Base-by-base conservation (phyloP, 92 coral and sea anemone genomes). In the Isaurus tuberculatus region DNA sequence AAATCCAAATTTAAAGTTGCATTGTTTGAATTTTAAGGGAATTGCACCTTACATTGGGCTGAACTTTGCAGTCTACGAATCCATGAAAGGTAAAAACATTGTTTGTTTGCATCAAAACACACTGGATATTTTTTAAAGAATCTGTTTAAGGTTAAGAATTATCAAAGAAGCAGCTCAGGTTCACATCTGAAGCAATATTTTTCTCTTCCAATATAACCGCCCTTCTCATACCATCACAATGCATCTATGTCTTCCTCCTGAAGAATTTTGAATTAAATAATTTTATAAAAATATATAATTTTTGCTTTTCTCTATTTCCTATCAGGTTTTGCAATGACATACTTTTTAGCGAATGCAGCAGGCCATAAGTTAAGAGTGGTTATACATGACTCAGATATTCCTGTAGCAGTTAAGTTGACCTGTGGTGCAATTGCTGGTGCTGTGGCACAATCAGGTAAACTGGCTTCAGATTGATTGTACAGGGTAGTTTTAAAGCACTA, bases 381-480 rank as follows among this genome's bases (percentile, higher is more conserved):
- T 15, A 88, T 88, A 9, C 95, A 89, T 61, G 92, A 92, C 69
- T 60, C 65, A 43, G 92, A 92, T 32, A 84, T 92, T 51, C 95
- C 95, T 46, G 89, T 92, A 20, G 73, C 84, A 34, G 85, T 85
- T 49, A 92, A 92, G 72, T 88, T 92, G 25, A 49, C 71, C 14
- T 92, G 95, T 86, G 95, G 95, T 1, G 90, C 95, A 16, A 84
- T 92, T 48, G 92, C 95, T 37, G 95, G 95, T 36, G 95, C 95
- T 5, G 85, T 92, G 29, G 95, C 95, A 20, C 95, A 92, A 66
- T 82, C 95, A 37, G 95, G 95, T 92, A 66, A 55, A 4, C 63
- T 55, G 26, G 1, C 9, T 8, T 73, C 63, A 53, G 63, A 2
- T 49, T 49, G 58, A 0, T 49, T 5, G 13, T 15, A 15, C 17